These are phyloP conservation scores for Trachemys scripta DNA, from an alignment of 2,113 vertebrate genomes.

Conservation along the genomic window DNA sequence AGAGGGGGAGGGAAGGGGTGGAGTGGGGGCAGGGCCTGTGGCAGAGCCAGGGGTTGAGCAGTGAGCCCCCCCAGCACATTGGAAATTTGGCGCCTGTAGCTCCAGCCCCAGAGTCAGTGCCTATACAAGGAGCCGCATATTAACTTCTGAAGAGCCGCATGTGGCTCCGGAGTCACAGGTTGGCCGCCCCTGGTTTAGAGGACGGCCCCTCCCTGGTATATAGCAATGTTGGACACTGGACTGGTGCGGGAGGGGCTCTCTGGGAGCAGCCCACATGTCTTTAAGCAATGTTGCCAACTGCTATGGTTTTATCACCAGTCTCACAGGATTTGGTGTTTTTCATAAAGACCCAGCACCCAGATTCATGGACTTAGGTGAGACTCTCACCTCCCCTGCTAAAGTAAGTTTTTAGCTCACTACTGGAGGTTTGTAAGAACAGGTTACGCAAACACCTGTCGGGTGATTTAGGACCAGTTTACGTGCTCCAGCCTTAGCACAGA, in stretches of 20 bases:
- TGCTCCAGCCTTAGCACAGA: neutral
- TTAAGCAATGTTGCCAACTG: neutral
- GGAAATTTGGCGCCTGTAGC: no score
- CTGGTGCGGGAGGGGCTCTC: neutral
- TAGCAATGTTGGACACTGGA: neutral
- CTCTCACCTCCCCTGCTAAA: neutral
- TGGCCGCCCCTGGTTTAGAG: neutral
- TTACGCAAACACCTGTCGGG: neutral
- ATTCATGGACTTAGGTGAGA: accelerated
- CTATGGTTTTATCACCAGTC: neutral
- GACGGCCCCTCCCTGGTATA: neutral
- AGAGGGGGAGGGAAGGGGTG: no score
- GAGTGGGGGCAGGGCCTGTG: no score
- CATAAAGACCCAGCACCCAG: neutral
- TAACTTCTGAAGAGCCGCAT: no score
- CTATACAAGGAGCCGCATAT: no score
- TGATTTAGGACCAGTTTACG: neutral
- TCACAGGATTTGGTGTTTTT: neutral
- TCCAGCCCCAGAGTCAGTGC: no score
- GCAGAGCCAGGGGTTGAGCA: no score
- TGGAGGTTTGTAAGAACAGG: neutral
- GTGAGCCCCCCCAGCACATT: no score
- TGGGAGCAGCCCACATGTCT: neutral
- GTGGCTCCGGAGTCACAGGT: no score
- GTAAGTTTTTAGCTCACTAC: neutral